These are phyloP conservation scores for Andrena trimmerana DNA, from an alignment of 2,888 invertebrate species.

Conservation along the genomic window DNA sequence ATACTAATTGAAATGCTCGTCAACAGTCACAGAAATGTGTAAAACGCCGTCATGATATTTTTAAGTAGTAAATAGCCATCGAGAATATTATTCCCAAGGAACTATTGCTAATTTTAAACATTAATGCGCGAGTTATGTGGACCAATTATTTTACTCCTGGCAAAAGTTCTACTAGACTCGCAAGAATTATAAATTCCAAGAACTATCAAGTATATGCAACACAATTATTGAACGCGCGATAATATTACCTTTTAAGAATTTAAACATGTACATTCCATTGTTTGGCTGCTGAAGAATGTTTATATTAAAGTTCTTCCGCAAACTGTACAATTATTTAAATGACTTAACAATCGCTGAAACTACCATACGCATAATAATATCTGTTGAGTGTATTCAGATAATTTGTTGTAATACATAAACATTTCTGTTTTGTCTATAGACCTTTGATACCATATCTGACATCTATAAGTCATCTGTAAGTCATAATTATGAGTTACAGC, in stretches of 20 bases:
- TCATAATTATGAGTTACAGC: conserved; percentile 79
- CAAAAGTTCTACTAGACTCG: not conserved
- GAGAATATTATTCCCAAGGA: not conserved
- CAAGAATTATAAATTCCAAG: not conserved
- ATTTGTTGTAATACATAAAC: conserved; percentile 52
- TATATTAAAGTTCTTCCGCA: not conserved
- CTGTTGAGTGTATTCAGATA: conserved; percentile 16
- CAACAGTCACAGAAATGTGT: not conserved
- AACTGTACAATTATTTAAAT: not conserved
- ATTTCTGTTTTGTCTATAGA: conserved; percentile 71
- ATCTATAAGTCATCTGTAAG: conserved; percentile 67
- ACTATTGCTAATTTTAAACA: not conserved
- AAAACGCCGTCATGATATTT: not conserved
- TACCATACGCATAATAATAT: conserved; percentile 6
- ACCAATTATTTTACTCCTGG: not conserved
- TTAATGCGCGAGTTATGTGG: not conserved
- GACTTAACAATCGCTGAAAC: not conserved
- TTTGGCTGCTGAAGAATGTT: not conserved
- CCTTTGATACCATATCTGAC: conserved; percentile 65
- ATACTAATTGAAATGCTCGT: not conserved
- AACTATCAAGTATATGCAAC: not conserved
- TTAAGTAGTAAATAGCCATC: not conserved
- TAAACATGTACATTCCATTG: not conserved
- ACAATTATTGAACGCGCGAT: not conserved
- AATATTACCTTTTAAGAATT: not conserved